Percentiles rank a stretch among this genome's conserved stretches.
Conservation (phyloP, 2,888 invertebrate genomes). For the Zaprionus lineosus region DNA sequence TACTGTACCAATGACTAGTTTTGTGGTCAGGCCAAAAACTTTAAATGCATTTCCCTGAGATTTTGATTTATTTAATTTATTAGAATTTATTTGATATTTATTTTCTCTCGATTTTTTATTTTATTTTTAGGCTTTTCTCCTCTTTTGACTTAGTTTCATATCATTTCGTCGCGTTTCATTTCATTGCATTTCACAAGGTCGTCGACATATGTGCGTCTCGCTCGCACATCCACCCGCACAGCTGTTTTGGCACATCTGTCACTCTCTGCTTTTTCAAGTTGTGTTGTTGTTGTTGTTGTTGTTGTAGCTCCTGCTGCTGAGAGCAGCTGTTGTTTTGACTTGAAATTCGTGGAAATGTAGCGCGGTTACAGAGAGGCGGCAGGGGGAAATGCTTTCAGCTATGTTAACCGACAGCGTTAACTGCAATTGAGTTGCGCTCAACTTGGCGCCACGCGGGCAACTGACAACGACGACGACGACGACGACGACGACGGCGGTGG, state of each 20-base stretch:
- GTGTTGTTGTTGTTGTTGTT: neutral
- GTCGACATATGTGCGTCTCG: conserved; percentile 36
- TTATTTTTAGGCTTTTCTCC: conserved; percentile 2
- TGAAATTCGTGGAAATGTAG: no score
- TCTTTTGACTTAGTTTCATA: conserved; percentile 13
- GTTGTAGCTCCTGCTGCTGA: conserved; percentile 22
- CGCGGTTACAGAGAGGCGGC: neutral
- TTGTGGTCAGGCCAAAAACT: conserved; percentile 15
- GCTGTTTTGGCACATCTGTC: conserved; percentile 52
- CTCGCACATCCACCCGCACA: conserved; percentile 46
- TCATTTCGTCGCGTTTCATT: conserved; percentile 26
- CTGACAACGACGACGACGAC: conserved; percentile 36
- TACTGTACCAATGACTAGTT: conserved; percentile 33
- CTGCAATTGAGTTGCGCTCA: conserved; percentile 54
- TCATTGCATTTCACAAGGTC: conserved; percentile 52
- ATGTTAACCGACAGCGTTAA: conserved; percentile 22
- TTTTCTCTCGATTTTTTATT: neutral
- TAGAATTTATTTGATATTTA: neutral
- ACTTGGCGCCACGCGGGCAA: conserved; percentile 65
- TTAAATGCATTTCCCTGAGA: conserved; percentile 6
- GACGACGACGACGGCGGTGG: conserved; percentile 1
- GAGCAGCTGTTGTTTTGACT: conserved; percentile 54
- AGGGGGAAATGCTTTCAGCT: neutral
- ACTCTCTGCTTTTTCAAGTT: conserved; percentile 27
- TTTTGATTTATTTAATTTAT: neutral